phyloP scores from a whole-genome alignment of 1,140 invertebrate genomes.

The Conopomorpha cramerella region DNA sequence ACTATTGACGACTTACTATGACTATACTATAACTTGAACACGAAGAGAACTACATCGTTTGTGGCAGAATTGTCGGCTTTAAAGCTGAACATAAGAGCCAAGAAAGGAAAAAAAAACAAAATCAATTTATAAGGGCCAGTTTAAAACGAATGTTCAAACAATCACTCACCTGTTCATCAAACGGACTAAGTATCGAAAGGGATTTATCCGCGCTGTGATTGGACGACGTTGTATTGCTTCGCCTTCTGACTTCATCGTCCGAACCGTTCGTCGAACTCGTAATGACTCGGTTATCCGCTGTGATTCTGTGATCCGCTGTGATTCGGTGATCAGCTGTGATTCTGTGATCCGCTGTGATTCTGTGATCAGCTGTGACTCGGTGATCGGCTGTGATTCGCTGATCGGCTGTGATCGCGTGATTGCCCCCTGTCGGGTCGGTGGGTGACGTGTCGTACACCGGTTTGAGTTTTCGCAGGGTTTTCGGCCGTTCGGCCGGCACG shows the following conservation, averaged over 20 bases:
- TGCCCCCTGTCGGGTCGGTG: conserved; percentile 43
- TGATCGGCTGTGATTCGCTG: conserved; percentile 27
- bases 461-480: conserved; percentile 73
- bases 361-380: too few species aligned
- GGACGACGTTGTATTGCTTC: conserved; percentile 44
- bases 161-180: conserved; percentile 76
- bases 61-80: too few species aligned
- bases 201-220: conserved; percentile 62
- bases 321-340: too few species aligned
- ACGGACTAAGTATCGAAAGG: conserved; percentile 80
- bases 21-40: too few species aligned
- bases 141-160: conserved; percentile 1
- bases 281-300: too few species aligned
- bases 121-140: too few species aligned
- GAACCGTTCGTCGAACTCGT: conserved; percentile 30
- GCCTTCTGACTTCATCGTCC: conserved; percentile 36
- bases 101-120: too few species aligned
- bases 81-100: too few species aligned
- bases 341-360: too few species aligned
- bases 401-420: conserved; percentile 45
- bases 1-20: too few species aligned
- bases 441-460: conserved; percentile 63
- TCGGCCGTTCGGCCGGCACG: conserved; percentile 70
- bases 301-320: too few species aligned
- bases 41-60: too few species aligned